Evolutionary conservation across 1,140 invertebrate genomes (phyloP).

Genomic region (Sitodiplosis mosellana): DNA sequence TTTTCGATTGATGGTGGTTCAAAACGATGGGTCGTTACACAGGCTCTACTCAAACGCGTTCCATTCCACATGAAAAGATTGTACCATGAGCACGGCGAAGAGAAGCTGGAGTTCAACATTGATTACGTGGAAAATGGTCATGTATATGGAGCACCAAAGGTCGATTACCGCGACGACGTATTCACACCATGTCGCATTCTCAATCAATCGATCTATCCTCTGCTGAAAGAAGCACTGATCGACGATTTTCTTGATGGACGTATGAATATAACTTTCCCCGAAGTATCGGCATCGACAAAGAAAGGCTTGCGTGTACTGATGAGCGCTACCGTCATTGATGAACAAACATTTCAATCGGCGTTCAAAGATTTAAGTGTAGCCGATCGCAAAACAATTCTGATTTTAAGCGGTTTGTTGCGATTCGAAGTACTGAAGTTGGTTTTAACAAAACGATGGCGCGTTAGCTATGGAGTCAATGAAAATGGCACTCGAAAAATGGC

Average conservation of each 20-base stretch:
- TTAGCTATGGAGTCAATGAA: background rate
- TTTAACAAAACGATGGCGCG: background rate
- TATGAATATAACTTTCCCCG: background rate
- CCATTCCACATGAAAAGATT: background rate
- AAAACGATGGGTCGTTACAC: background rate
- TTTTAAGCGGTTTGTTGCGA: background rate
- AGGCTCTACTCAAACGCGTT: background rate
- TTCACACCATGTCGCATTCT: background rate
- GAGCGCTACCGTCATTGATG: background rate
- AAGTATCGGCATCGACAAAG: background rate
- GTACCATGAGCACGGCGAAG: background rate
- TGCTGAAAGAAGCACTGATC: background rate
- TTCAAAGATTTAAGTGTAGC: background rate
- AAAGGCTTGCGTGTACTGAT: background rate
- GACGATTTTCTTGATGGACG: background rate
- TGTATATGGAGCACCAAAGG: background rate
- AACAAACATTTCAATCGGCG: background rate
- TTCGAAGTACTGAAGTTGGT: background rate
- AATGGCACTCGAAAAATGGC: background rate
- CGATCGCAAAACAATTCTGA: background rate
- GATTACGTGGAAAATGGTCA: background rate
- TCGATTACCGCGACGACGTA: background rate
- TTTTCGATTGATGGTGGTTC: background rate
- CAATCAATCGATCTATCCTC: background rate
- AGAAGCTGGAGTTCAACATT: background rate